These are phyloP conservation scores for Phenganax stokvisi DNA, from an alignment of 92 coral and sea anemone species.

Conservation along the genomic window DNA sequence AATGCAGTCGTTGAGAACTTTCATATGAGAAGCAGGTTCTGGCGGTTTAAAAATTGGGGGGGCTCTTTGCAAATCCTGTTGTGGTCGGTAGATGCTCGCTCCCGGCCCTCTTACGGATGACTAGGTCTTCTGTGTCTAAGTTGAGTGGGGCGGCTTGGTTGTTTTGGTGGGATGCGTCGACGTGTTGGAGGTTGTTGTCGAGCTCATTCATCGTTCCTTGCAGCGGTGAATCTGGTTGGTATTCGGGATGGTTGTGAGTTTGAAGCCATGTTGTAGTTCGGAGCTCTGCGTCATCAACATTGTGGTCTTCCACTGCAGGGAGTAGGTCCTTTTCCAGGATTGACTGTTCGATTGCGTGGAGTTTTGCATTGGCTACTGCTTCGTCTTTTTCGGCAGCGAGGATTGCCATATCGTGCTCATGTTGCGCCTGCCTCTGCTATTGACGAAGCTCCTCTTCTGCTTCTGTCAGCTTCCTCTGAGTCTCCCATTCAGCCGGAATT, in stretches of 20 bases:
- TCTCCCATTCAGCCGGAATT: conserved; percentile 38
- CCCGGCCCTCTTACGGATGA: background rate
- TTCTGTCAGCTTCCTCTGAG: conserved; percentile 39
- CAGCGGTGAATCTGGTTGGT: too few relatives aligned
- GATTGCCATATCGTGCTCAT: conserved; percentile 40
- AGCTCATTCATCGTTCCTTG: background rate
- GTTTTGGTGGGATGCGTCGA: background rate
- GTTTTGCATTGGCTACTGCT: conserved; percentile 46
- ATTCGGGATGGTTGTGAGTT: background rate
- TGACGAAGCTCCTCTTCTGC: conserved; percentile 45
- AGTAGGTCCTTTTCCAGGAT: conserved; percentile 26
- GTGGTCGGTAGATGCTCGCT: background rate
- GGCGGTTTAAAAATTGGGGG: background rate
- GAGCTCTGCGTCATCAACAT: background rate
- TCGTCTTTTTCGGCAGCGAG: conserved; percentile 32
- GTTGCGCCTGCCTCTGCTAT: conserved; percentile 29
- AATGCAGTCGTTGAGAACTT: background rate
- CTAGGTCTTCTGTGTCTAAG: background rate
- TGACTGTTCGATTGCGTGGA: conserved; percentile 45
- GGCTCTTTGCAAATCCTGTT: conserved; percentile 4
- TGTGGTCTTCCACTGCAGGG: background rate
- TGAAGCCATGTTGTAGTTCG: conserved; percentile 14
- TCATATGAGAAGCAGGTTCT: background rate
- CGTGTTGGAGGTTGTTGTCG: background rate
- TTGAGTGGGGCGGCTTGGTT: background rate